Base-by-base conservation (phyloP, 2,113 vertebrate genomes). In the Clarias magur region DNA sequence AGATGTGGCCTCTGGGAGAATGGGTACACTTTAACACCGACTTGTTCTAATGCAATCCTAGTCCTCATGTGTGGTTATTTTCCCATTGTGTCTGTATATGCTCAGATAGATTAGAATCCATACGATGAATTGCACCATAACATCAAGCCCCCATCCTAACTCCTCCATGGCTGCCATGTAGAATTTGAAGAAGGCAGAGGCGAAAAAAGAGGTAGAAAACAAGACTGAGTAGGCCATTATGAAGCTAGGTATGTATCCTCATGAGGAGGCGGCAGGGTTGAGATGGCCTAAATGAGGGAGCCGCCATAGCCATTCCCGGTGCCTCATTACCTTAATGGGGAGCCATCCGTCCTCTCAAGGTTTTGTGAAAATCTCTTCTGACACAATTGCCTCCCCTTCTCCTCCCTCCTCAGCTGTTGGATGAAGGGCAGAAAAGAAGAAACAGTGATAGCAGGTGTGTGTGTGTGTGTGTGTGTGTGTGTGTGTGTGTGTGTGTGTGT, bases 281-380 rank as follows among this genome's bases (percentile, higher is more conserved):
- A 94, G 94, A 94, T 93, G 93, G 91, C 88, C 89, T 93, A 95
- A 96, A 95, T 95, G 93, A 94, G 94, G 92, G 90, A 93, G 93
- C 92, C 91, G 93, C 87, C 88, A 90, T 80, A 88, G 90, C 93
- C 94, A 93, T 95, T 94, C 92, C 94, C 89, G 92, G 92, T 93
- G 93, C 92, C 94, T 95, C 94, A 95, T 96, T 96, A 95, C 92
- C 92, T 92, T 95, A 96, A 96, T 95, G 94, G 94, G 94, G 93
- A 95, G 92, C 93, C 90, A 95, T 93, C 92, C 91, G 86, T 95
- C 92, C 94, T 92, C 92, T 95, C 93, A 93, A 93, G 93, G 93
- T 93, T 94, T 93, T 90, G 88, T 92, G 93, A 94, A 94, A 93
- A 94, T 93, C 92, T 90, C 83, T 88, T 90, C 89, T 92, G 92